Evolutionary conservation across 2,113 vertebrate genomes (phyloP).

Genomic region (Melanerpes formicivorus): DNA sequence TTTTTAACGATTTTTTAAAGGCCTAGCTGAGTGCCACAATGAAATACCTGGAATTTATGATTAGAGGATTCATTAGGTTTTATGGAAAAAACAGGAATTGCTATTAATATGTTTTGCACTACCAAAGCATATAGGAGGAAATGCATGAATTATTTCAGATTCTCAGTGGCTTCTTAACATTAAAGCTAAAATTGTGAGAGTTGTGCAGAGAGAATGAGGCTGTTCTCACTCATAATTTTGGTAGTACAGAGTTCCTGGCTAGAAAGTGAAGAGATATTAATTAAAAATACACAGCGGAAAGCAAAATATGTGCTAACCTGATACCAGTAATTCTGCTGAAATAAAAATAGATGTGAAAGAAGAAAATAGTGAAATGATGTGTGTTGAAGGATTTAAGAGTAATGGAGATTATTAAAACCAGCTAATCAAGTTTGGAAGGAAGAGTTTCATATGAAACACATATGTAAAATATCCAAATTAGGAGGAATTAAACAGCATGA

Average conservation of each 20-base stretch:
- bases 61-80: neutral
- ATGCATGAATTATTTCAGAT: neutral
- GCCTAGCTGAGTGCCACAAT: neutral
- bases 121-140: neutral
- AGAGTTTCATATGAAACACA: neutral
- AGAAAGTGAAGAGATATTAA: neutral
- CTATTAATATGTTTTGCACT: neutral
- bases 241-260: neutral
- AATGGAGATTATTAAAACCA: conserved; percentile 32
- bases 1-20: neutral
- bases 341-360: conserved; percentile 27
- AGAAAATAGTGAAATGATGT: neutral
- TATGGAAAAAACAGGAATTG: neutral
- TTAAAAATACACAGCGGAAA: neutral
- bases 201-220: neutral
- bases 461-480: conserved; percentile 39
- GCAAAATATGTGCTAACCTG: neutral
- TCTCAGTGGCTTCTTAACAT: neutral
- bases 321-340: neutral
- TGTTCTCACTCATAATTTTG: neutral
- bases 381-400: neutral
- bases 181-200: neutral
- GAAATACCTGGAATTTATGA: neutral
- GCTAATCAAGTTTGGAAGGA: conserved; percentile 54
- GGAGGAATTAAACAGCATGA: conserved; percentile 37